A percentile compares a stretch with the other conserved stretches of the same genome.
These are phyloP conservation scores for Hemistola chrysoprasaria DNA, from an alignment of 2,888 invertebrate species.

Conservation along the genomic window DNA sequence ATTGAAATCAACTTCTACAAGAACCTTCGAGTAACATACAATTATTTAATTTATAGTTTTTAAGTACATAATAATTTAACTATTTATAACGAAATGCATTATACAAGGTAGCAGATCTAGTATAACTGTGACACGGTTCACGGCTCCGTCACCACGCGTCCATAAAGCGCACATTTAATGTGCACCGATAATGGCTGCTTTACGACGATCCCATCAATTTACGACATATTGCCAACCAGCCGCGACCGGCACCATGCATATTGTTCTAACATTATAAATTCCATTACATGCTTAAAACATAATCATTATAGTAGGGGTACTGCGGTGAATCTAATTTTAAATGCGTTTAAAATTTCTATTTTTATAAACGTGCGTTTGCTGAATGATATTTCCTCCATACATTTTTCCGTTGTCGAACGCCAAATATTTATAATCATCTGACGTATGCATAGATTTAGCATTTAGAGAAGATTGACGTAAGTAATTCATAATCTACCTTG, in stretches of 20 bases:
- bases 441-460: too few species aligned
- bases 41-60: too few species aligned
- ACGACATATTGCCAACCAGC: constrained; percentile 72
- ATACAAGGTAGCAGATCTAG: background rate
- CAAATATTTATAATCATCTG: constrained; percentile 21
- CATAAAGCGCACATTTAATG: constrained; percentile 63
- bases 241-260: constrained; percentile 52
- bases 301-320: background rate
- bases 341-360: background rate
- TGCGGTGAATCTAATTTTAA: constrained; percentile 1
- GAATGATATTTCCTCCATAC: constrained; percentile 16
- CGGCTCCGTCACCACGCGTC: constrained; percentile 32
- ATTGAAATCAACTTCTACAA: too few species aligned
- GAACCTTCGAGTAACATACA: too few species aligned
- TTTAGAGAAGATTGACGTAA: too few species aligned
- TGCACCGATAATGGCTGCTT: constrained; percentile 70
- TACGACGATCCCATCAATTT: constrained; percentile 73
- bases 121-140: constrained; percentile 15
- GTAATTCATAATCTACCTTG: too few species aligned
- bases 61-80: too few species aligned
- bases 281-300: too few species aligned
- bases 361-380: constrained; percentile 5
- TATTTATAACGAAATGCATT: too few species aligned
- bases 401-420: constrained; percentile 17
- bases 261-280: constrained; percentile 36